A percentile compares a stretch with the other conserved stretches of the same genome.
These are phyloP conservation scores for Stenchaetothrips biformis DNA, from an alignment of 2,888 invertebrate species.

Conservation along the genomic window DNA sequence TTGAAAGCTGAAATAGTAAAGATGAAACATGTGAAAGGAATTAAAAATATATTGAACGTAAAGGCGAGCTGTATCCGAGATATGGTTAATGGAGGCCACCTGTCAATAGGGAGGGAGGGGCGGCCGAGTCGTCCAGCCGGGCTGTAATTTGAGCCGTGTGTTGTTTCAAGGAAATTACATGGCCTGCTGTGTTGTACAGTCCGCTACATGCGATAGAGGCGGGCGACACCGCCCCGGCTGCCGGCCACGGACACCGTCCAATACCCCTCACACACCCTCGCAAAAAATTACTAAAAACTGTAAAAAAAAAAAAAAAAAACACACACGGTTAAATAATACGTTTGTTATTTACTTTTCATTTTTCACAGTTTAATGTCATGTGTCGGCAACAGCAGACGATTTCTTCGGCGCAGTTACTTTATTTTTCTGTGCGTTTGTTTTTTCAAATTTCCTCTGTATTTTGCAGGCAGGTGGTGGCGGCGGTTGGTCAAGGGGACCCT, in stretches of 20 bases:
- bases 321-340: background rate
- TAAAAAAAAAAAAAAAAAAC: background rate
- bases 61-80: background rate
- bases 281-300: background rate
- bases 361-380: background rate
- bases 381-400: too few species aligned
- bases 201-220: too few species aligned
- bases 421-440: too few species aligned
- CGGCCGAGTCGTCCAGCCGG: background rate
- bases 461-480: too few species aligned
- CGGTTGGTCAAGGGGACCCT: too few species aligned
- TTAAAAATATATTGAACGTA: background rate
- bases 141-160: slow-evolving; percentile 8
- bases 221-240: too few species aligned
- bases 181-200: background rate
- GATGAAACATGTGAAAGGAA: background rate
- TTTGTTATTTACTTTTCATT: background rate
- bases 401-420: too few species aligned
- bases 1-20: background rate
- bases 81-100: background rate
- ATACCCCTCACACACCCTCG: background rate
- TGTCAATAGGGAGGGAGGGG: background rate
- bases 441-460: too few species aligned
- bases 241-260: background rate
- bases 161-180: slow-evolving; percentile 22